A percentile compares a stretch with the other conserved stretches of the same genome.
Evolutionary conservation across 2,113 vertebrate species (phyloP).

Genomic region (Heteronetta atricapilla): DNA sequence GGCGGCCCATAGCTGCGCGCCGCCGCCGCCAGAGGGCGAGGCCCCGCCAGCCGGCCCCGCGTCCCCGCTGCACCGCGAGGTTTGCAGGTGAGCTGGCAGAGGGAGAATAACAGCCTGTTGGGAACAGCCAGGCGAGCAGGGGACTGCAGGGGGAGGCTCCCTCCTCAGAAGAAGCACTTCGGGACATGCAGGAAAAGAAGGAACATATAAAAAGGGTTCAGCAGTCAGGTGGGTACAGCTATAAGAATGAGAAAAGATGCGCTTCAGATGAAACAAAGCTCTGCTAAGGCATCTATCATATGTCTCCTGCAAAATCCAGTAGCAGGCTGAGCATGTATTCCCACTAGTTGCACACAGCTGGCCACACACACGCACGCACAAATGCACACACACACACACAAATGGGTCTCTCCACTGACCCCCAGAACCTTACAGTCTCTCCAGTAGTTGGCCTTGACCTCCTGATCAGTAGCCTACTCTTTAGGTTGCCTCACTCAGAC

Average conservation of each 20-base stretch:
- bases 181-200: fast-evolving
- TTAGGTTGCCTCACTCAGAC: not conserved
- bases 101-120: fast-evolving
- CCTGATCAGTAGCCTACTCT: not conserved
- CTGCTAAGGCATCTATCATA: fast-evolving
- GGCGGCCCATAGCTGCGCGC: not conserved
- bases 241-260: not conserved
- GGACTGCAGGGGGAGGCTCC: fast-evolving
- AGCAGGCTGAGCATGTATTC: fast-evolving
- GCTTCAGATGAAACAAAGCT: fast-evolving
- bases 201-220: fast-evolving
- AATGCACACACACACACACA: not conserved
- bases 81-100: fast-evolving
- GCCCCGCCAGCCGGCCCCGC: not conserved
- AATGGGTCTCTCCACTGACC: not conserved
- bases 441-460: not conserved
- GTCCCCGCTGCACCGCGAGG: no score
- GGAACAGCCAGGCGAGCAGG: fast-evolving
- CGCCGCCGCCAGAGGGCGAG: not conserved
- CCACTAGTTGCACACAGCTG: not conserved
- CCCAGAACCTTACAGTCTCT: not conserved
- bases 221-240: not conserved
- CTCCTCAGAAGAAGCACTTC: fast-evolving
- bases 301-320: not conserved
- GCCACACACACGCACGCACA: not conserved